phyloP scores from a whole-genome alignment of 2,113 vertebrate species.

The Stercorarius parasiticus region DNA sequence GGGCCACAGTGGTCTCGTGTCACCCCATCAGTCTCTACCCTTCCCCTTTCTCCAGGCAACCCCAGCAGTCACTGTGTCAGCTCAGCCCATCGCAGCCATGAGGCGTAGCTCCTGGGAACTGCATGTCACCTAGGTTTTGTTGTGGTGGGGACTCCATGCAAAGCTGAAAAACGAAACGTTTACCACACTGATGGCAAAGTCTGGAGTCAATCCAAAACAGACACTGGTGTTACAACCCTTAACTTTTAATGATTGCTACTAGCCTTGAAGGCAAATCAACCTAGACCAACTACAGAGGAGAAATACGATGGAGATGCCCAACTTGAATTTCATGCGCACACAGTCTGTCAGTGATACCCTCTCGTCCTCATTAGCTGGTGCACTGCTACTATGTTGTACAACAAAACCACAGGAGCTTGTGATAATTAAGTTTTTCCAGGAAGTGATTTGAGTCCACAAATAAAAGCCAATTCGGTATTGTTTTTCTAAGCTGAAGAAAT shows the following conservation, averaged over 20 bases:
- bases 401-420: neutral
- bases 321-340: neutral
- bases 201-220: neutral
- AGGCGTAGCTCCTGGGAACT: accelerated
- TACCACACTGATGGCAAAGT: neutral
- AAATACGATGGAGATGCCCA: neutral
- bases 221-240: neutral
- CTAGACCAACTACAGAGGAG: neutral
- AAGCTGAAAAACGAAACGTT: neutral
- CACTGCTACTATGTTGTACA: neutral
- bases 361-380: neutral
- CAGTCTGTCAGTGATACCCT: neutral
- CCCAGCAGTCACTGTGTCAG: neutral
- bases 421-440: neutral
- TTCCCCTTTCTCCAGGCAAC: neutral
- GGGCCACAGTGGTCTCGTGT: neutral
- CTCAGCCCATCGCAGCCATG: accelerated
- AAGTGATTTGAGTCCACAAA: neutral
- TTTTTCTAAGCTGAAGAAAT: neutral
- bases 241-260: neutral
- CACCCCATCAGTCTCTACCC: neutral
- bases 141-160: neutral
- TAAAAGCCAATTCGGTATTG: neutral
- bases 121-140: accelerated
- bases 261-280: neutral